Evolutionary conservation across 2,888 invertebrate genomes (phyloP).

Genomic region (Lamellibrachia columna): DNA sequence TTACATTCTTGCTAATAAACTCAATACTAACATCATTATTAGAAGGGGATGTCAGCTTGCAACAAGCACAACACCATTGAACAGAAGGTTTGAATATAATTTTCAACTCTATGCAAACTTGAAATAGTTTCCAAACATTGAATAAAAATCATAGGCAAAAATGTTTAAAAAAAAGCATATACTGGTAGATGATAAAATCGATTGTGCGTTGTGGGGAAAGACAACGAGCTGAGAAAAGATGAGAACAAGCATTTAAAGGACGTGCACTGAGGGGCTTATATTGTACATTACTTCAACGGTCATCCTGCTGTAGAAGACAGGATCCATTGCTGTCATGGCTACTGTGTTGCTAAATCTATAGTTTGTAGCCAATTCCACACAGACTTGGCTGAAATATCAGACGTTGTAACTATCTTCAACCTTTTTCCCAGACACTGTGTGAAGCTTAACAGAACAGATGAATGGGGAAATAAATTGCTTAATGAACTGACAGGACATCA

Average conservation of each 20-base stretch:
- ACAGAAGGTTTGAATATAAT: neutral
- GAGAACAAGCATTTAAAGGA: neutral
- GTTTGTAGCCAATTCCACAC: neutral
- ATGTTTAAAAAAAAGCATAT: too few relatives aligned
- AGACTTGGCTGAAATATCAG: neutral
- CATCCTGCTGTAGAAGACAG: neutral
- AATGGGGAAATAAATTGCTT: too few relatives aligned
- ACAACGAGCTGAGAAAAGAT: neutral
- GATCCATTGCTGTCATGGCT: neutral
- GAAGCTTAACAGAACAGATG: too few relatives aligned
- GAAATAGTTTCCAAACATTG: neutral
- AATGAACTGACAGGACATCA: too few relatives aligned
- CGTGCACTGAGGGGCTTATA: neutral
- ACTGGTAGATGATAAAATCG: neutral
- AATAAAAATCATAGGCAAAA: neutral
- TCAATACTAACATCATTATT: neutral
- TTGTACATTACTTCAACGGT: neutral
- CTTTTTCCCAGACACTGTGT: too few relatives aligned
- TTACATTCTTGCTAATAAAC: neutral
- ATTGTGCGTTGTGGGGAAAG: neutral
- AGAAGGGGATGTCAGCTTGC: neutral
- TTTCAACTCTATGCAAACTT: neutral
- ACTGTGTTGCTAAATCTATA: neutral
- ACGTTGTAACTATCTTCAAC: neutral
- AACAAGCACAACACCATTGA: neutral